Percentiles rank a stretch among this genome's conserved stretches.
These are phyloP conservation scores for Triplophysa bombifrons DNA, from an alignment of 2,797 vertebrate species.

Conservation along the genomic window DNA sequence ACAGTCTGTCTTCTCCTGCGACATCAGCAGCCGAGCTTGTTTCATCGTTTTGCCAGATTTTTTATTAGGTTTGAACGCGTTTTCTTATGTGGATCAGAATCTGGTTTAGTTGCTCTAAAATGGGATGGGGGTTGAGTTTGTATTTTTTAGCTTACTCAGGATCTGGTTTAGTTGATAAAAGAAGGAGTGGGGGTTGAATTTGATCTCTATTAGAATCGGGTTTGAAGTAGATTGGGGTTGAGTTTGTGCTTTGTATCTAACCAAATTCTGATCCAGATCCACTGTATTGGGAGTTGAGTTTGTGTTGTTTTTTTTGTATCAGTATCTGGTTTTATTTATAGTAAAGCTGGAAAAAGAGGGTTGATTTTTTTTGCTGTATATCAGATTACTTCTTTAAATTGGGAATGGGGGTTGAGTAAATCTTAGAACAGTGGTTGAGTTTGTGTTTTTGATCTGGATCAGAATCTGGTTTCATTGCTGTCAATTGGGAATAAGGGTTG, in stretches of 20 bases:
- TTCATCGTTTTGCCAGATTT: not conserved
- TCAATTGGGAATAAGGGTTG: not conserved
- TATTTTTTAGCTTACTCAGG: not conserved
- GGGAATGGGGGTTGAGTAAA: no score
- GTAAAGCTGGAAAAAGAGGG: not conserved
- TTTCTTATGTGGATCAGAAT: not conserved
- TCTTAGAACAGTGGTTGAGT: no score
- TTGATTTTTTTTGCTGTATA: no score
- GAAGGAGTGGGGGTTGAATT: no score
- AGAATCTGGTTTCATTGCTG: not conserved
- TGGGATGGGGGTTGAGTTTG: not conserved
- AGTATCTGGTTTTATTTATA: not conserved
- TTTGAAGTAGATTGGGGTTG: no score
- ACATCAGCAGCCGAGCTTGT: not conserved
- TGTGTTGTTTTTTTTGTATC: not conserved
- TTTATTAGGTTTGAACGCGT: not conserved
- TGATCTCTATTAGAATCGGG: no score
- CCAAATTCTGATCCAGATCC: no score
- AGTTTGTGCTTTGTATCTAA: no score
- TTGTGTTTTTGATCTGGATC: not conserved
- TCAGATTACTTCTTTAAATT: not conserved
- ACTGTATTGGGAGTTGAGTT: not conserved
- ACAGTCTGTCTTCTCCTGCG: constrained; percentile 13
- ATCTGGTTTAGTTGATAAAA: no score
- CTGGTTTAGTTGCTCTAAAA: no score